Conservation (phyloP, 2,888 invertebrate species). For the Amorpha juglandis region DNA sequence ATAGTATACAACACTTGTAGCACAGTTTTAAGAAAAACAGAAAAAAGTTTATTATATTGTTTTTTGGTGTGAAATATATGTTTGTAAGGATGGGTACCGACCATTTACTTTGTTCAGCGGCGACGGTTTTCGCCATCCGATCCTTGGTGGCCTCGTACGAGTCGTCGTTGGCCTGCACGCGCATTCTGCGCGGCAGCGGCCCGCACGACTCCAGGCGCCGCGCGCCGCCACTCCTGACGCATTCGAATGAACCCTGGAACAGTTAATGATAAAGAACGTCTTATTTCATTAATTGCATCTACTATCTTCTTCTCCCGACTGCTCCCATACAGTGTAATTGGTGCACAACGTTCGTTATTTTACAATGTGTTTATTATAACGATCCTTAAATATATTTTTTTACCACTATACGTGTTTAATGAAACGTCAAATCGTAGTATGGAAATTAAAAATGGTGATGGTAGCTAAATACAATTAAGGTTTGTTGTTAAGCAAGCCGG, state of each 20-base stretch:
- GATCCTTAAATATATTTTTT: no score
- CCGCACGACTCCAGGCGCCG: conserved; percentile 92
- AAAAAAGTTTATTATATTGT: neutral
- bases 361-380: no score
- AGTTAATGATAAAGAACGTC: neutral
- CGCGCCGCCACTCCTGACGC: conserved; percentile 86
- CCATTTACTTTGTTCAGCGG: conserved; percentile 97
- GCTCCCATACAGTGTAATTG: no score
- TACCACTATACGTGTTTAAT: no score
- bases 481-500: no score
- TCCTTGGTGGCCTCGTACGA: conserved; percentile 96
- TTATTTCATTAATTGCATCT: no score
- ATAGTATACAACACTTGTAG: no score
- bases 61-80: neutral
- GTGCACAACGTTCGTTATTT: no score
- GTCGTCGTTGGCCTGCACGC: conserved; percentile 97
- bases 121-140: conserved; percentile 95
- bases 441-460: no score
- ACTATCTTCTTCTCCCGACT: no score
- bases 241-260: conserved; percentile 95
- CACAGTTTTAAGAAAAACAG: neutral
- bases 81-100: conserved; percentile 56
- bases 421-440: no score
- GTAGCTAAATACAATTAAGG: no score
- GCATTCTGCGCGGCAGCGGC: conserved; percentile 93